Evolutionary conservation across 2,888 invertebrate genomes (phyloP).

Genomic region (Drosophila cognata): DNA sequence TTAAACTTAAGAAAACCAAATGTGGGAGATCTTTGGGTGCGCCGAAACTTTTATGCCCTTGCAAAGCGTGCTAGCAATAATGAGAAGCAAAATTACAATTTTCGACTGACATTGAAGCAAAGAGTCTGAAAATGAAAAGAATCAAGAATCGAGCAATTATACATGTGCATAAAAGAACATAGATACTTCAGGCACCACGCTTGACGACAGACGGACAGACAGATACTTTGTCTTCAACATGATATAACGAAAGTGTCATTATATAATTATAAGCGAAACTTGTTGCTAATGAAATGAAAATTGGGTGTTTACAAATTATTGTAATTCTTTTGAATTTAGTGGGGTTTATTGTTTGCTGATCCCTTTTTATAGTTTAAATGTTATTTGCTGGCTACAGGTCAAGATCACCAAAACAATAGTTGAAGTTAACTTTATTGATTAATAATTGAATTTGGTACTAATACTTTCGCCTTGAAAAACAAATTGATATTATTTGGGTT

Average conservation of each 20-base stretch:
- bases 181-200: background rate
- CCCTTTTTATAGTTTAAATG: background rate
- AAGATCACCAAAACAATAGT: background rate
- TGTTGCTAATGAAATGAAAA: background rate
- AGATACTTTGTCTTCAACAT: background rate
- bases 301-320: background rate
- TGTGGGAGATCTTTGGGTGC: constrained; percentile 26
- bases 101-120: constrained; percentile 33
- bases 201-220: background rate
- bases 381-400: background rate
- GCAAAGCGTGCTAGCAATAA: constrained; percentile 21
- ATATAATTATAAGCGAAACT: background rate
- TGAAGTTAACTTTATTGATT: background rate
- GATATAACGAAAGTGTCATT: constrained; percentile 1
- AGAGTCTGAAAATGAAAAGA: background rate
- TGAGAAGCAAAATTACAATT: constrained; percentile 32
- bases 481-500: background rate
- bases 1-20: constrained; percentile 8
- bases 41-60: constrained; percentile 51
- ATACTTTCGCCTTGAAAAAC: background rate
- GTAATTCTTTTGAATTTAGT: background rate
- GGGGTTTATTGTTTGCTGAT: background rate
- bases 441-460: background rate
- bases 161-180: constrained; percentile 31
- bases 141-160: constrained; percentile 19